A percentile compares a stretch with the other conserved stretches of the same genome.
Evolutionary conservation across 2,113 vertebrate species (phyloP).

Genomic region (Leucoraja erinaceus): DNA sequence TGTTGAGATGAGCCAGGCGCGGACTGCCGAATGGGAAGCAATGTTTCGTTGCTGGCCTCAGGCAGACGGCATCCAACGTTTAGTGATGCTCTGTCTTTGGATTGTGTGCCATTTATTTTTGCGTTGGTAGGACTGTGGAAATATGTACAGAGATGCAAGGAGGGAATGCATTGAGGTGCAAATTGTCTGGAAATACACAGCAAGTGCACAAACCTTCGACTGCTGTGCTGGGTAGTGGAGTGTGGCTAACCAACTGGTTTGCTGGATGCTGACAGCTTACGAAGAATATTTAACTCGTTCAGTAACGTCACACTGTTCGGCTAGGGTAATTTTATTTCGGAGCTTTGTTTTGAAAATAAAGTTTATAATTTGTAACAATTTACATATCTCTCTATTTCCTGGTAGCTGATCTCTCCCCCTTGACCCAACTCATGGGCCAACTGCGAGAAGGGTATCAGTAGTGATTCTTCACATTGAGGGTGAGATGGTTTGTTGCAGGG

Average conservation of each 20-base stretch:
- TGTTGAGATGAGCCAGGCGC: background rate
- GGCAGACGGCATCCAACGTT: background rate
- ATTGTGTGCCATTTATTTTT: background rate
- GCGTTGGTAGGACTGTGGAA: background rate
- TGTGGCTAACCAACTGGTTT: background rate
- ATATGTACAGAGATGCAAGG: background rate
- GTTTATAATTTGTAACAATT: conserved; percentile 30
- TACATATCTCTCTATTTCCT: conserved; percentile 4
- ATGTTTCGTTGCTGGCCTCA: background rate
- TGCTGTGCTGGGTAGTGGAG: too few species aligned
- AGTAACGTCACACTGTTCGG: background rate
- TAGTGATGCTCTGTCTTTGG: background rate
- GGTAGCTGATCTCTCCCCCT: background rate
- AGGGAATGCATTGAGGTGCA: background rate
- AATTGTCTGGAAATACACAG: background rate
- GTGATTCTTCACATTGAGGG: too few species aligned
- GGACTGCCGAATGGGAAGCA: background rate
- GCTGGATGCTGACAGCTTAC: background rate
- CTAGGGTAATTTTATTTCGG: background rate
- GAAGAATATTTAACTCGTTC: background rate
- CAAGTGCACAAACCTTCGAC: background rate
- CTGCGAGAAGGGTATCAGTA: background rate
- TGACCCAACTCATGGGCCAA: background rate
- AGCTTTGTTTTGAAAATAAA: conserved; percentile 28
- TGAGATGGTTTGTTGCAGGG: too few species aligned